These are phyloP conservation scores for Salmo trutta DNA, from an alignment of 2,797 vertebrate species.

Conservation along the genomic window DNA sequence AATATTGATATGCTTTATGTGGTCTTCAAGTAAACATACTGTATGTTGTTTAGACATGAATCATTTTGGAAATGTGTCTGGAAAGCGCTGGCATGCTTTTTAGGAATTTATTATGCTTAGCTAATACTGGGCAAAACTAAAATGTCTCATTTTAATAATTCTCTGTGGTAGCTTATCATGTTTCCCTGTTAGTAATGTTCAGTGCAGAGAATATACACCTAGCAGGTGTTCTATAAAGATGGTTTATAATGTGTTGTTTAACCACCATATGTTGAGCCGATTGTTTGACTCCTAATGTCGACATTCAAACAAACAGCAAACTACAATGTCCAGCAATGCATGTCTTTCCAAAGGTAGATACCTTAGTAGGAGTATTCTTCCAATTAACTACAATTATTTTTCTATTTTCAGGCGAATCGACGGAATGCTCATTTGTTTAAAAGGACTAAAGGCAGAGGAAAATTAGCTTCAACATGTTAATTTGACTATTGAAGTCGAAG, in stretches of 20 bases:
- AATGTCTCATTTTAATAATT: constrained; percentile 53
- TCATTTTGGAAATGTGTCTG: neutral
- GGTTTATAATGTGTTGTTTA: neutral
- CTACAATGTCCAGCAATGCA: constrained; percentile 7
- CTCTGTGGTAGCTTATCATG: constrained; percentile 26
- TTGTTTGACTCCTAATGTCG: neutral
- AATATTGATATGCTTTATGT: neutral
- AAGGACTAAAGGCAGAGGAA: constrained; percentile 22
- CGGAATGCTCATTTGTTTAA: constrained; percentile 33
- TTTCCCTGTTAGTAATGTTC: constrained; percentile 18
- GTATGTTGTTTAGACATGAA: neutral
- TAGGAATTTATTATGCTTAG: constrained; percentile 32
- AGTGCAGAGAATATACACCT: neutral
- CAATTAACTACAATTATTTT: constrained; percentile 47
- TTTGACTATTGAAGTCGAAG: constrained; percentile 29
- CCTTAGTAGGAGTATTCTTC: constrained; percentile 32
- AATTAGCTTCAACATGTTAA: constrained; percentile 28
- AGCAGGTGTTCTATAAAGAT: neutral
- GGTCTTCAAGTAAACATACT: neutral
- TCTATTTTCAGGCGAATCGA: constrained; percentile 65
- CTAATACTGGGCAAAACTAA: constrained; percentile 22
- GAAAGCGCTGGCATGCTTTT: constrained; percentile 10
- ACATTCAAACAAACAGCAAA: constrained; percentile 4
- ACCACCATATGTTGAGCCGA: neutral
- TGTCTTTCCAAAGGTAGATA: constrained; percentile 39